Conservation (phyloP, 2,888 invertebrate genomes). For the Diadegma fenestrale region DNA sequence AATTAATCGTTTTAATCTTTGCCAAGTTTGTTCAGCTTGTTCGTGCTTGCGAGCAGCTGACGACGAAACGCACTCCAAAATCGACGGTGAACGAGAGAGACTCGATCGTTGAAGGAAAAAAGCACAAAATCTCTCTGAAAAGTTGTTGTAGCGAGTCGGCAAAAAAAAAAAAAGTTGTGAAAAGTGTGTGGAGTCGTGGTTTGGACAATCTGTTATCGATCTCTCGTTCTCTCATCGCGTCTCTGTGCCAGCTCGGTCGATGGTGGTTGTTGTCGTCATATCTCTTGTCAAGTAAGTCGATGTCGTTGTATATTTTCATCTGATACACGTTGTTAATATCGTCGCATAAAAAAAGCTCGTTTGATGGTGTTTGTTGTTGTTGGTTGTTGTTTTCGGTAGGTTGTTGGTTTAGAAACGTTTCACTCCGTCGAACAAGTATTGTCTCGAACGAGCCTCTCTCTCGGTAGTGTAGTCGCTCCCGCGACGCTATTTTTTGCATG, state of each 20-base stretch:
- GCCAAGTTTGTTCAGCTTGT: not conserved
- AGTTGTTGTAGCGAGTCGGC: not conserved
- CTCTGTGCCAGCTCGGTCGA: not conserved
- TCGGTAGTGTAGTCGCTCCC: slow-evolving; percentile 81
- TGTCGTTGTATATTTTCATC: slow-evolving; percentile 13
- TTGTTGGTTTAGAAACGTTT: slow-evolving; percentile 2
- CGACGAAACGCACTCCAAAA: slow-evolving; percentile 77
- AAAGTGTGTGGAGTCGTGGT: too few species aligned
- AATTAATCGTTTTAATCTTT: slow-evolving; percentile 51
- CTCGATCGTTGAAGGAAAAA: slow-evolving; percentile 3
- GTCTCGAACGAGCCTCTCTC: slow-evolving; percentile 82
- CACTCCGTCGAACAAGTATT: slow-evolving; percentile 80
- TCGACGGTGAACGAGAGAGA: too few species aligned
- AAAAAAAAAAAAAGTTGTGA: too few species aligned
- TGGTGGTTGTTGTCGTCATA: slow-evolving; percentile 17
- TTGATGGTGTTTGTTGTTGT: slow-evolving; percentile 36
- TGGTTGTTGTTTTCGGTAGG: slow-evolving; percentile 6
- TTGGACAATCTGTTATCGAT: not conserved
- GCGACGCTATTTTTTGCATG: slow-evolving; percentile 82
- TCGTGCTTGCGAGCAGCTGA: slow-evolving; percentile 74
- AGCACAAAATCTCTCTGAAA: slow-evolving; percentile 4
- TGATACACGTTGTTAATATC: slow-evolving; percentile 16
- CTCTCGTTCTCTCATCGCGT: not conserved
- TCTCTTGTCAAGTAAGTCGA: slow-evolving; percentile 26
- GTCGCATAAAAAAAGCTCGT: slow-evolving; percentile 35